Conservation (phyloP, 2,113 vertebrate genomes). For the Cololabis saira region DNA sequence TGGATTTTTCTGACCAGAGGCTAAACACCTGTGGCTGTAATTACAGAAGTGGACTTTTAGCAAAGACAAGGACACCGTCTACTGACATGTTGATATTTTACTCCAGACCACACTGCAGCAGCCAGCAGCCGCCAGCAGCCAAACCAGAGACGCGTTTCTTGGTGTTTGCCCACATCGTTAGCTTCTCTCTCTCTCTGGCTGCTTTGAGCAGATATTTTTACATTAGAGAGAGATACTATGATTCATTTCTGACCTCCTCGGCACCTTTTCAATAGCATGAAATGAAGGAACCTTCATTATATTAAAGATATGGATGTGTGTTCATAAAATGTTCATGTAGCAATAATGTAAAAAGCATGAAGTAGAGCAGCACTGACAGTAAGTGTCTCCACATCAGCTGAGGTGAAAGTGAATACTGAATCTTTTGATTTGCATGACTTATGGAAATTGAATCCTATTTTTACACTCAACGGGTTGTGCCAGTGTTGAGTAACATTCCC, state of each 20-base stretch:
- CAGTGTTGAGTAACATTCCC: conserved; percentile 23
- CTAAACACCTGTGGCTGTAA: conserved; percentile 62
- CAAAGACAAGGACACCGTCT: conserved; percentile 24
- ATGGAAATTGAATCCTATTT: conserved; percentile 30
- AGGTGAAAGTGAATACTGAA: conserved; percentile 28
- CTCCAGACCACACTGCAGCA: conserved; percentile 7
- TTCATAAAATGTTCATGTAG: conserved; percentile 36
- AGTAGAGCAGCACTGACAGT: conserved; percentile 27
- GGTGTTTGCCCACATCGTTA: conserved; percentile 49
- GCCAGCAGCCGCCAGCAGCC: conserved; percentile 10
- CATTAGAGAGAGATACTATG: conserved; percentile 49
- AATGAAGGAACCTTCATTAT: conserved; percentile 39
- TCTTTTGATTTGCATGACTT: conserved; percentile 39
- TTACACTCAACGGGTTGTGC: conserved; percentile 28
- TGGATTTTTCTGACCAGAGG: conserved; percentile 44
- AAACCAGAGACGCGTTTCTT: conserved; percentile 33
- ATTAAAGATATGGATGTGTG: conserved; percentile 30
- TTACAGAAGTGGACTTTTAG: conserved; percentile 38
- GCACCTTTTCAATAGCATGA: conserved; percentile 35
- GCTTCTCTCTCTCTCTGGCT: conserved; percentile 41
- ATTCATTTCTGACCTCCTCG: conserved; percentile 67
- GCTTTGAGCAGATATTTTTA: conserved; percentile 66
- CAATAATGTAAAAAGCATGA: conserved; percentile 43
- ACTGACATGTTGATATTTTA: conserved; percentile 32
- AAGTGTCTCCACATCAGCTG: conserved; percentile 37